Conservation (phyloP, 2,888 invertebrate genomes). For the Mycalesis mineus region DNA sequence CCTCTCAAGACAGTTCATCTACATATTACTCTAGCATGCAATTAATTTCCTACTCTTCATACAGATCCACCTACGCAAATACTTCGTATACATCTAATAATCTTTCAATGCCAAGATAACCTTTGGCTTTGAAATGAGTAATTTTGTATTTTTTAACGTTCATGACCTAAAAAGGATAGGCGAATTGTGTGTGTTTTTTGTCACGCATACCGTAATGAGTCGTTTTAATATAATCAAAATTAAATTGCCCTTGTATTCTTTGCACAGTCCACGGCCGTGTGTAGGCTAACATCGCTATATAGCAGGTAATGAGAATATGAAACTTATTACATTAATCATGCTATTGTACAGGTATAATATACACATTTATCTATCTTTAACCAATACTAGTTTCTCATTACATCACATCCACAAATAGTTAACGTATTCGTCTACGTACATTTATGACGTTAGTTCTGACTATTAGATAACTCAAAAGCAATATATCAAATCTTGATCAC, state of each 20-base stretch:
- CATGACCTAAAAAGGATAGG: slow-evolving; percentile 21
- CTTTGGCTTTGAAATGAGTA: slow-evolving; percentile 25
- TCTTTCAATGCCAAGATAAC: slow-evolving; percentile 30
- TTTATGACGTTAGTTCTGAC: background rate
- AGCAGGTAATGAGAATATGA: background rate
- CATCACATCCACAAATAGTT: background rate
- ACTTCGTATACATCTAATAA: slow-evolving; percentile 19
- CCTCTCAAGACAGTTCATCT: slow-evolving; percentile 1
- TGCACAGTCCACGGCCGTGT: background rate
- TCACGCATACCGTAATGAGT: slow-evolving; percentile 2
- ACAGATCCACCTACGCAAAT: slow-evolving; percentile 27
- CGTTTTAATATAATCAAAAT: slow-evolving; percentile 14
- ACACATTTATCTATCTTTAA: background rate
- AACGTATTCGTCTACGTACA: background rate
- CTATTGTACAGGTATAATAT: too few species aligned
- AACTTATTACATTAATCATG: background rate
- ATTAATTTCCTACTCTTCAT: slow-evolving; percentile 23
- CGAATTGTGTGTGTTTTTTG: slow-evolving; percentile 15
- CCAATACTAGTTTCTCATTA: background rate
- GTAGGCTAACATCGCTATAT: background rate
- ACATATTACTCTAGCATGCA: slow-evolving; percentile 8
- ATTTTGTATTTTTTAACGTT: slow-evolving; percentile 20
- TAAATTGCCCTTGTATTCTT: slow-evolving; percentile 14
- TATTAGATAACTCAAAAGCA: slow-evolving; percentile 27
- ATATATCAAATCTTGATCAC: slow-evolving; percentile 39